These are phyloP conservation scores for Acanthosepion esculentum DNA, from an alignment of 2,888 invertebrate species.

Conservation along the genomic window DNA sequence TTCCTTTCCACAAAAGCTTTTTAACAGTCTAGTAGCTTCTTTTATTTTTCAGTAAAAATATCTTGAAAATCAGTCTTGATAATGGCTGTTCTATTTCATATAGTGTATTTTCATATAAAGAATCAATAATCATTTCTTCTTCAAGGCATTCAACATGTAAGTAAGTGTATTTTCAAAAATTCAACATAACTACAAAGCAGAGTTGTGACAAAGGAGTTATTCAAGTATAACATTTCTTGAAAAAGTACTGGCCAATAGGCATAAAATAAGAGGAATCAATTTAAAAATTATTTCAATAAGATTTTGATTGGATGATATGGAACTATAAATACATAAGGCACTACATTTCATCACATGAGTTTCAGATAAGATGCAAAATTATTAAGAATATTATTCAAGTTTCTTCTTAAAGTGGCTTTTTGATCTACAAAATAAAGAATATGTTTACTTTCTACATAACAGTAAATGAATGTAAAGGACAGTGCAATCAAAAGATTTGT, in stretches of 20 bases:
- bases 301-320: neutral
- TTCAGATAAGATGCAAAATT: neutral
- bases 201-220: neutral
- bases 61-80: neutral
- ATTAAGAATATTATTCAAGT: neutral
- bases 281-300: slow-evolving; percentile 21
- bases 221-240: neutral
- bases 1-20: neutral
- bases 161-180: slow-evolving; percentile 20
- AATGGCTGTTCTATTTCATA: slow-evolving; percentile 13
- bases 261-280: neutral
- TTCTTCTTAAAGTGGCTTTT: neutral
- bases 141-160: slow-evolving; percentile 6
- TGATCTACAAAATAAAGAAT: neutral
- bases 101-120: neutral
- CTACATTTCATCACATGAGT: neutral
- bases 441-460: neutral
- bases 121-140: slow-evolving; percentile 33
- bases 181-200: neutral
- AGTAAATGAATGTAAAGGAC: neutral
- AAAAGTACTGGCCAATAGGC: slow-evolving; percentile 17
- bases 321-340: neutral
- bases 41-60: neutral
- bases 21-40: neutral
- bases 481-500: neutral